phyloP scores from a whole-genome alignment of 1,140 invertebrate genomes.

The Aphis gossypii region DNA sequence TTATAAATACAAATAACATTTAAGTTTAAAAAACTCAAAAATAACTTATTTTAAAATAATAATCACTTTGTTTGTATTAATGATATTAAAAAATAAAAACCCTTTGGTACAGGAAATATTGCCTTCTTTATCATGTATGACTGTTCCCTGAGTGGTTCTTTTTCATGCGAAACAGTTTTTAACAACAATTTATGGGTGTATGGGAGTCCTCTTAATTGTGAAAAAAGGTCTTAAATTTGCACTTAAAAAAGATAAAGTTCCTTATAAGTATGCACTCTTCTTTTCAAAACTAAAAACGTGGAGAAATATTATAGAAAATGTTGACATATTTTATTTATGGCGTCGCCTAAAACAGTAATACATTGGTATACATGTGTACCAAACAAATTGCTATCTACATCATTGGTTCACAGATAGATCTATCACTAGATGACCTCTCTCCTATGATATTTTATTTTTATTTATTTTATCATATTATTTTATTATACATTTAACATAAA shows the following conservation, averaged over 20 bases:
- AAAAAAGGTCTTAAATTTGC: slow-evolving; percentile 6
- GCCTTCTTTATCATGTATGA: neutral
- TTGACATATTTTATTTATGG: neutral
- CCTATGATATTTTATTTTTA: too few relatives aligned
- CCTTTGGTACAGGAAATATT: neutral
- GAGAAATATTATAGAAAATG: neutral
- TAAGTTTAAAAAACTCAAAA: neutral
- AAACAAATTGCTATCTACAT: neutral
- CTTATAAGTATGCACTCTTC: neutral
- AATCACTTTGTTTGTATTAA: neutral
- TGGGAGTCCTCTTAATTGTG: neutral
- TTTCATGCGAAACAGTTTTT: neutral
- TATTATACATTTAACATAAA: too few relatives aligned
- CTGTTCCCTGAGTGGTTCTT: neutral
- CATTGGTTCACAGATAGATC: too few relatives aligned
- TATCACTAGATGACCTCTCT: too few relatives aligned
- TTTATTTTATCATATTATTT: too few relatives aligned
- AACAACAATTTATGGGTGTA: neutral
- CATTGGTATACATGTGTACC: neutral
- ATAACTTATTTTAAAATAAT: neutral
- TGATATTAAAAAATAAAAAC: neutral
- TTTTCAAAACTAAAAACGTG: neutral
- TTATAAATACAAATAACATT: neutral
- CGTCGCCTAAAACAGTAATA: neutral
- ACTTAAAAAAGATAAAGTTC: neutral